These are phyloP conservation scores for Exephanes ischioxanthus DNA, from an alignment of 2,888 invertebrate genomes.

Conservation along the genomic window DNA sequence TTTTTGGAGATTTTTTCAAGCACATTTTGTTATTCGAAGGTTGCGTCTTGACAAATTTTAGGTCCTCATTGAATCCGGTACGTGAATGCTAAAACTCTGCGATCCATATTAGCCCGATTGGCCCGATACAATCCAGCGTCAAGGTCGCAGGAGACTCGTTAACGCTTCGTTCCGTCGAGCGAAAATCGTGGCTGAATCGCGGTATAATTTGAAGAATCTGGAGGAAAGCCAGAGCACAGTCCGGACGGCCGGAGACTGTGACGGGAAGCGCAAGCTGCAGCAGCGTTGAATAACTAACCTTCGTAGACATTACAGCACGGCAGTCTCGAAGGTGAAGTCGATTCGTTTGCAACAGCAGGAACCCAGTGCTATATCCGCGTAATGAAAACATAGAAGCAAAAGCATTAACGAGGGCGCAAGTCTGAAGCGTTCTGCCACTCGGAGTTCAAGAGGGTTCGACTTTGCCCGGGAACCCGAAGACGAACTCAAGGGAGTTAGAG, in stretches of 20 bases:
- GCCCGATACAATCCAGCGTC: neutral
- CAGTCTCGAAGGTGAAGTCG: slow-evolving; percentile 34
- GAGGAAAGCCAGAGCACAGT: slow-evolving; percentile 21
- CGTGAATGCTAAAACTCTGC: neutral
- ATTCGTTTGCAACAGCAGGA: slow-evolving; percentile 36
- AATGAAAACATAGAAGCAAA: slow-evolving; percentile 63
- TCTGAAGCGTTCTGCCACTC: slow-evolving; percentile 73
- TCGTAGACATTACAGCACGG: slow-evolving; percentile 12
- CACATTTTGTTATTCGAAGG: no score
- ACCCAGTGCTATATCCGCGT: slow-evolving; percentile 8
- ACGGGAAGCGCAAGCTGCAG: neutral
- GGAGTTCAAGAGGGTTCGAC: slow-evolving; percentile 67
- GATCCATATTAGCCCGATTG: neutral
- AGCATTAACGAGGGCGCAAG: slow-evolving; percentile 76
- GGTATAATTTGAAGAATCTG: slow-evolving; percentile 34
- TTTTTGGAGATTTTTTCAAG: no score
- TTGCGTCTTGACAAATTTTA: no score
- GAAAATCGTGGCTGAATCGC: slow-evolving; percentile 36
- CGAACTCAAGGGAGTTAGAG: slow-evolving; percentile 36
- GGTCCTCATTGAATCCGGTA: no score
- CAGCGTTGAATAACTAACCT: slow-evolving; percentile 17
- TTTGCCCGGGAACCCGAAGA: slow-evolving; percentile 39
- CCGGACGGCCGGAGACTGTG: neutral
- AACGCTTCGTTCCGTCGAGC: neutral
- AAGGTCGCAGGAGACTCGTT: neutral